phyloP scores from a whole-genome alignment of 2,797 vertebrate species.

The Argya squamiceps region DNA sequence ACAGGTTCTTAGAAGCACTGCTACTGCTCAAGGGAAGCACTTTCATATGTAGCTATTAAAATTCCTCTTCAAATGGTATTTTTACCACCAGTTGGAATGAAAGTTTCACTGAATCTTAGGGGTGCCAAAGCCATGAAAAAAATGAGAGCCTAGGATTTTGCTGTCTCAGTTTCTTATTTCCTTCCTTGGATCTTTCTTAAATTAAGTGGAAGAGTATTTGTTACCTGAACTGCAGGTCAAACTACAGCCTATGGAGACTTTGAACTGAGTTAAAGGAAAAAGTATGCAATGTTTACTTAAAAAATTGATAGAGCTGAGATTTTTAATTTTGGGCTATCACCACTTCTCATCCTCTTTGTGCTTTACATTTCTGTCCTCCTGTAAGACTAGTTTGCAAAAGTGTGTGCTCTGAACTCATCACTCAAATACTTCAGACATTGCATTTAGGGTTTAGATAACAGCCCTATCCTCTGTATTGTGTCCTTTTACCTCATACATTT shows the following conservation, averaged over 20 bases:
- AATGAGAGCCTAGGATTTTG: not conserved
- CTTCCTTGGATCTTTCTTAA: not conserved
- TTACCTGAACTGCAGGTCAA: not conserved
- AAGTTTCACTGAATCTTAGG: not conserved
- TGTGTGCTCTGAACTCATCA: not conserved
- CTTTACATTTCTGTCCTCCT: not conserved
- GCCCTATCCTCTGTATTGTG: not conserved
- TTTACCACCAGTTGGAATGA: not conserved
- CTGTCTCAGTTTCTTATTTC: not conserved
- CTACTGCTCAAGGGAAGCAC: not conserved
- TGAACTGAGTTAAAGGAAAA: not conserved
- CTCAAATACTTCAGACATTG: not conserved
- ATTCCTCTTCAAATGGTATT: not conserved
- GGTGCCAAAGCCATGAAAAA: not conserved
- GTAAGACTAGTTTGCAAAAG: not conserved
- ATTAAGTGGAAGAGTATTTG: not conserved
- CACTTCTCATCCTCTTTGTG: not conserved
- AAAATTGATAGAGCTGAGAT: not conserved
- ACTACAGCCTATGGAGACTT: not conserved
- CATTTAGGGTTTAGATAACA: not conserved
- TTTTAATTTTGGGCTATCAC: not conserved
- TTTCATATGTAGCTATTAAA: not conserved
- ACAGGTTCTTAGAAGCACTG: not conserved
- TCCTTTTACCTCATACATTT: not conserved
- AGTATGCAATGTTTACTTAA: not conserved